Conservation (phyloP, 2,888 invertebrate species). For the Andrena camellia region DNA sequence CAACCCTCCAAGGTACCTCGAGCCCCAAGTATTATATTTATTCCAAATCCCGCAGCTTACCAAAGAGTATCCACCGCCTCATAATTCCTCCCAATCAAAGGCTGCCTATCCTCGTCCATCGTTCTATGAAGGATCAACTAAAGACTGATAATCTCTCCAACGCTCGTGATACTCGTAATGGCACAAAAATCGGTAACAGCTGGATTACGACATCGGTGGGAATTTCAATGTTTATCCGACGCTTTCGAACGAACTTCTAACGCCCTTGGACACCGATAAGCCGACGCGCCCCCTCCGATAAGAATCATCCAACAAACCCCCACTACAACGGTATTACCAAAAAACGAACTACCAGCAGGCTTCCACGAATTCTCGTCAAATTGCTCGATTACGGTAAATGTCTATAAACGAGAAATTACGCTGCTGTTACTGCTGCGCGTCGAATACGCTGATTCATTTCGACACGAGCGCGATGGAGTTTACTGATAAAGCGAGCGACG, state of each 20-base stretch:
- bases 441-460: background rate
- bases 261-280: background rate
- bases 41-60: conserved; percentile 66
- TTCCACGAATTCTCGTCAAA: background rate
- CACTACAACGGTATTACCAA: background rate
- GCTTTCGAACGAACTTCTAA: conserved; percentile 2
- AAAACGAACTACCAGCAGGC: background rate
- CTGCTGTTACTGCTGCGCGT: background rate
- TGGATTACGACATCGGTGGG: background rate
- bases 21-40: too few species aligned
- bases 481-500: background rate
- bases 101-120: conserved; percentile 60
- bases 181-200: background rate
- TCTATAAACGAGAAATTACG: background rate
- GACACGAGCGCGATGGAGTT: background rate
- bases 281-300: background rate
- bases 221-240: background rate
- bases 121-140: background rate
- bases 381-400: background rate
- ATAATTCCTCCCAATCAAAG: conserved; percentile 61
- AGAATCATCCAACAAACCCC: background rate
- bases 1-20: too few species aligned
- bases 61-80: conserved; percentile 62
- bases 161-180: background rate
- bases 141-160: background rate